Evolutionary conservation across 2,113 vertebrate genomes (phyloP), one percentile per base, ranked within the genome.

Genomic region (Scophthalmus maximus): DNA sequence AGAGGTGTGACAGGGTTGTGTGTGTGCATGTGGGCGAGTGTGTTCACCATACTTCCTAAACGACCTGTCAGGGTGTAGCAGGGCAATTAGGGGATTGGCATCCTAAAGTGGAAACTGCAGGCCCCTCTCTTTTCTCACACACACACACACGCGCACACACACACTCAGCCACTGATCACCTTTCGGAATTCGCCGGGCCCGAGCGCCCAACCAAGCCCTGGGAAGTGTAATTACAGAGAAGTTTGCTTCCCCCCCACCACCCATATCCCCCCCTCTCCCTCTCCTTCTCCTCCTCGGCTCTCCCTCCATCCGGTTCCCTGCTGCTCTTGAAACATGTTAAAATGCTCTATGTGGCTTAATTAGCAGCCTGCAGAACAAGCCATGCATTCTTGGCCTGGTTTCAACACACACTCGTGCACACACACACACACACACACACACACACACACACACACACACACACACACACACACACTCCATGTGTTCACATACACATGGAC

Each of bases 221-320:
- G 63, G 82, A 87, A 84, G 79, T 65, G 44, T 92, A 93, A 94
- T 94, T 93, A 93, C 82, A 94, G 85, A 82, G 88, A 66, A 61
- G 76, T 85, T 82, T 87, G 62, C 67, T 47, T 59, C 56, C 76
- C 73, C 61, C 73, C 76, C 73, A 59, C 73, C 77, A 52, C 75
- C 63, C 62, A 68, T 34, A 58, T 32, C 73, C 65, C 83, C 68
- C 73, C 65, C 52, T 7, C 58, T 46, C 50, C 61, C 55, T 3
- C 71, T 68, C 73, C 62, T 56, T 67, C 71, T 38, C 71, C 67
- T 57, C 81, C 74, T 73, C 57, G 72, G 58, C 51, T 70, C 78
- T 89, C 74, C 85, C 89, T 82, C 76, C 92, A 93, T 93, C 93
- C 91, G 92, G 93, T 87, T 88, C 86, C 92, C 92, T 89, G 93